These are phyloP conservation scores for Rhyacophila brunnea DNA, from an alignment of 1,140 invertebrate species.

Conservation along the genomic window DNA sequence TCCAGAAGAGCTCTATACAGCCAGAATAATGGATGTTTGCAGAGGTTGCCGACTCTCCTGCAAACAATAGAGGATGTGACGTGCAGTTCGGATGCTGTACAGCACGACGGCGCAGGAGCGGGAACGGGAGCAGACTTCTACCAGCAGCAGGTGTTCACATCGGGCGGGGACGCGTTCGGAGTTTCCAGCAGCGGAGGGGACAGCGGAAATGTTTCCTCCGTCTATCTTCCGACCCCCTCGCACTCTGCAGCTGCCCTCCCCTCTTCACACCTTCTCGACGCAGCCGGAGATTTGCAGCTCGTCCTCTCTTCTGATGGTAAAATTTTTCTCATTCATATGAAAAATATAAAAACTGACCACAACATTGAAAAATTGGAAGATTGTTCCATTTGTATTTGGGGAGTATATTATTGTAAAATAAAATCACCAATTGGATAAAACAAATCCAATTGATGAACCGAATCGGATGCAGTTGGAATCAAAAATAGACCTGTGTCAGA, in stretches of 20 bases:
- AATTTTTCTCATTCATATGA: too few relatives aligned
- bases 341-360: too few relatives aligned
- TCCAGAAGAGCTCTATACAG: too few relatives aligned
- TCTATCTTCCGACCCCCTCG: slow-evolving; percentile 11
- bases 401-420: too few relatives aligned
- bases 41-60: slow-evolving; percentile 22
- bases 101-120: slow-evolving; percentile 6
- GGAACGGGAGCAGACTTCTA: slow-evolving; percentile 10
- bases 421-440: too few relatives aligned
- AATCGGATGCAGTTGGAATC: too few relatives aligned
- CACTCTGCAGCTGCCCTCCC: slow-evolving; percentile 3
- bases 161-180: slow-evolving; percentile 14
- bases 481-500: too few relatives aligned
- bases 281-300: slow-evolving; percentile 22
- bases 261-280: slow-evolving; percentile 14
- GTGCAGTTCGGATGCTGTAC: slow-evolving; percentile 9
- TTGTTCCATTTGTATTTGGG: too few relatives aligned
- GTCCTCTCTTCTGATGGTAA: slow-evolving; percentile 27
- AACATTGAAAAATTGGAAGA: too few relatives aligned
- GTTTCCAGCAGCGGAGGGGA: slow-evolving; percentile 9
- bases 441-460: too few relatives aligned
- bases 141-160: slow-evolving; percentile 12
- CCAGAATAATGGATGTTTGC: too few relatives aligned
- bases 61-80: slow-evolving; percentile 24
- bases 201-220: neutral